A percentile compares a stretch with the other conserved stretches of the same genome.
phyloP scores from a whole-genome alignment of 2,888 invertebrate species.

The Arenicola marina region DNA sequence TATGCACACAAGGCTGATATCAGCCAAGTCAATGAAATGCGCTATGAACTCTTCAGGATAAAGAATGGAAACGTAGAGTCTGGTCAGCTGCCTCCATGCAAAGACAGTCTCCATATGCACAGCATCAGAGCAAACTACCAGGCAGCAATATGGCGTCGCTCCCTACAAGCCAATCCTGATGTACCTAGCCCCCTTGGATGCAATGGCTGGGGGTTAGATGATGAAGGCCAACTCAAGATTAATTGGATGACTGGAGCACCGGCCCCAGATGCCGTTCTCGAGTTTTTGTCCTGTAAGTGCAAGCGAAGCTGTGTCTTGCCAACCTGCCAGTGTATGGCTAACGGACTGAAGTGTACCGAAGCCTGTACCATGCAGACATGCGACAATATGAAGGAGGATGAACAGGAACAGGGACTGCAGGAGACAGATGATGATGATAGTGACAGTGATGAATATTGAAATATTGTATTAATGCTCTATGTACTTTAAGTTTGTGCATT shows the following conservation, averaged over 20 bases:
- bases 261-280: conserved; percentile 1
- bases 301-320: neutral
- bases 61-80: conserved; percentile 24
- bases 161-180: neutral
- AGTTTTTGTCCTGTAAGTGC: conserved; percentile 5
- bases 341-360: conserved; percentile 15
- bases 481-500: too few relatives aligned
- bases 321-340: neutral
- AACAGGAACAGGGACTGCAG: too few relatives aligned
- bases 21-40: conserved; percentile 18
- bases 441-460: too few relatives aligned
- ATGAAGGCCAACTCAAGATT: neutral
- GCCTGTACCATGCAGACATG: conserved; percentile 11
- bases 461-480: too few relatives aligned
- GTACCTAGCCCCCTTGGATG: conserved; percentile 8
- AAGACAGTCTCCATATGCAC: conserved; percentile 18
- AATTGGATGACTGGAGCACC: conserved; percentile 7
- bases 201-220: neutral
- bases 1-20: conserved; percentile 13
- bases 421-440: too few relatives aligned
- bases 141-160: conserved; percentile 25
- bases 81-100: conserved; percentile 24
- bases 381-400: neutral
- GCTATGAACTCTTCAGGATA: conserved; percentile 25
- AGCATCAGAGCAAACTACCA: conserved; percentile 30